These are phyloP conservation scores for Todiramphus saurophagus DNA, from an alignment of 2,113 vertebrate species.

Conservation along the genomic window DNA sequence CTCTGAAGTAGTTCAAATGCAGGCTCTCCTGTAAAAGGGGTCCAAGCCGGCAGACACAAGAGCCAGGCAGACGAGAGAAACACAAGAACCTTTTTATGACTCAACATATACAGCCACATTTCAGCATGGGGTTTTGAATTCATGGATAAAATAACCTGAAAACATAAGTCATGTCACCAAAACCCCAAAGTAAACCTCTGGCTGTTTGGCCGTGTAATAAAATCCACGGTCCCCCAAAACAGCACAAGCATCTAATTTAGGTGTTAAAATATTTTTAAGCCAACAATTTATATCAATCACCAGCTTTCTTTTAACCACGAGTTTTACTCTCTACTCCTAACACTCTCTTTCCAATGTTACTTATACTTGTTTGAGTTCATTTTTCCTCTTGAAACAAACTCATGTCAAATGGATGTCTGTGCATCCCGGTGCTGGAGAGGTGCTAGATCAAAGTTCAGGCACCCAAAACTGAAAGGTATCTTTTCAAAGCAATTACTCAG, in stretches of 20 bases:
- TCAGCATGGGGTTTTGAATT: neutral
- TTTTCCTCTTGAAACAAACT: neutral
- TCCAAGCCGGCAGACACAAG: slow-evolving; percentile 11
- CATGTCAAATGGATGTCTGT: neutral
- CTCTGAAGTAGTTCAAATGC: neutral
- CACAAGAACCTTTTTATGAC: slow-evolving; percentile 28
- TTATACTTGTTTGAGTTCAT: neutral
- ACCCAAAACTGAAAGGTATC: neutral
- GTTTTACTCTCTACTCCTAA: neutral
- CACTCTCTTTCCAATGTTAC: neutral
- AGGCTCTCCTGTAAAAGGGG: neutral
- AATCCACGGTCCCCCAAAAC: neutral
- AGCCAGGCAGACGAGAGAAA: slow-evolving; percentile 22
- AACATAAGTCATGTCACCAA: slow-evolving; percentile 13
- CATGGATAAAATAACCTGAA: neutral
- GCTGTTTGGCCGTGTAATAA: neutral
- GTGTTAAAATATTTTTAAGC: neutral
- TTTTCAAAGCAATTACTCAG: neutral
- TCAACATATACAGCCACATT: slow-evolving; percentile 2
- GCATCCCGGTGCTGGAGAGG: neutral
- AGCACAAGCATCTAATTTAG: neutral
- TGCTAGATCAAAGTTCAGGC: neutral
- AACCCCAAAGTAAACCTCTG: slow-evolving; percentile 20
- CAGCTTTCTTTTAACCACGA: neutral
- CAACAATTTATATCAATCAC: neutral